These are phyloP conservation scores for Cataglyphis albicans DNA, from an alignment of 2,888 invertebrate genomes.

Conservation along the genomic window DNA sequence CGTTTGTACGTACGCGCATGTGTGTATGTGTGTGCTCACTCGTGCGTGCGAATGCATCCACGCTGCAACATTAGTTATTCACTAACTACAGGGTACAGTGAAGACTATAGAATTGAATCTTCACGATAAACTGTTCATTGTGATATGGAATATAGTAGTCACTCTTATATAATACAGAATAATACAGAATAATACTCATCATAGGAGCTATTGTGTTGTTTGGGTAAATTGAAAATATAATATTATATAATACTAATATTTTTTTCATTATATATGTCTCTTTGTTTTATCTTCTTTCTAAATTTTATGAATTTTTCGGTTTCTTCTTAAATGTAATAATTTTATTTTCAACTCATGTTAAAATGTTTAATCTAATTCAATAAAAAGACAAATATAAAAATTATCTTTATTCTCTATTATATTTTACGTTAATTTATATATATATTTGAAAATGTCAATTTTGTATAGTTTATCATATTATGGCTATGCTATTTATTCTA, in stretches of 20 bases:
- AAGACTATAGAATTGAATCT: constrained; percentile 12
- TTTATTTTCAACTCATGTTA: constrained; percentile 6
- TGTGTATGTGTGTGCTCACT: constrained; percentile 41
- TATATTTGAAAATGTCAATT: background rate
- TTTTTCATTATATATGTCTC: background rate
- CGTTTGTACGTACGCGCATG: constrained; percentile 31
- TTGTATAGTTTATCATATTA: background rate
- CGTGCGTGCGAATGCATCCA: constrained; percentile 38
- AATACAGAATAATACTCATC: background rate
- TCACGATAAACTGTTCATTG: constrained; percentile 20
- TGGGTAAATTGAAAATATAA: background rate
- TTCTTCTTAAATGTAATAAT: background rate
- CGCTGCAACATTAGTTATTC: constrained; percentile 43
- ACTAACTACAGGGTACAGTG: constrained; percentile 18
- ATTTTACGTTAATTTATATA: constrained; percentile 1
- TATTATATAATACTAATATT: background rate
- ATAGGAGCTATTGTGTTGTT: background rate
- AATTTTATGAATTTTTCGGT: background rate
- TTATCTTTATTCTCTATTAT: background rate
- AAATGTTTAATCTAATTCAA: background rate
- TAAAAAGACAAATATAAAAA: background rate
- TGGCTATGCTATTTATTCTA: background rate
- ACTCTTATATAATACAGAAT: background rate
- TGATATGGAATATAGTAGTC: background rate
- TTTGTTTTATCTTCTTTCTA: constrained; percentile 2